Evolutionary conservation across 2,797 vertebrate species (phyloP).

Genomic region (Danio jaintianensis): DNA sequence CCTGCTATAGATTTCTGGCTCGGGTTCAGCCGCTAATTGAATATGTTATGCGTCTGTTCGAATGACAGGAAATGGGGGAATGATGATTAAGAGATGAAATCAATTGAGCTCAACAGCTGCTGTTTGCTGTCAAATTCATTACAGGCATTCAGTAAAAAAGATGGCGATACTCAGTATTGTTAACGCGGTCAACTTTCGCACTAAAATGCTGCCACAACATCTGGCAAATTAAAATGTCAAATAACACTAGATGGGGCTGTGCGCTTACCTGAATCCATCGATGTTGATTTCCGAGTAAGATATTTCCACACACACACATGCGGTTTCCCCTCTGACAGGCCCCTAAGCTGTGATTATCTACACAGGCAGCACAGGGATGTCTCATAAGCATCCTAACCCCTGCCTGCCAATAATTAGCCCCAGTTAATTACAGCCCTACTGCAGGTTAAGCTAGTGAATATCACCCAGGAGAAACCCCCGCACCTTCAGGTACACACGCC

Average conservation of each 20-base stretch:
- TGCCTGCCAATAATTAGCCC: conserved; percentile 90
- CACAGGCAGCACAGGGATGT: conserved; percentile 79
- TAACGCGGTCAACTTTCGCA: conserved; percentile 1
- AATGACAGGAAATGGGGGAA: conserved; percentile 35
- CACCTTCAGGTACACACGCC: conserved; percentile 70
- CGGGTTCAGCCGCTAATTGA: conserved; percentile 54
- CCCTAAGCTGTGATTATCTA: conserved; percentile 88
- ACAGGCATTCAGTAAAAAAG: conserved; percentile 1
- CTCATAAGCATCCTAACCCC: conserved; percentile 76
- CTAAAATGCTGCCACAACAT: conserved; percentile 1
- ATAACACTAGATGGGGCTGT: conserved; percentile 15
- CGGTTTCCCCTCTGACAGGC: conserved; percentile 62
- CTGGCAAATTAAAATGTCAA: not conserved
- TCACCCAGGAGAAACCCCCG: conserved; percentile 74
- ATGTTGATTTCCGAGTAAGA: not conserved
- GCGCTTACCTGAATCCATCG: conserved; percentile 7
- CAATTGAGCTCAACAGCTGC: conserved; percentile 46
- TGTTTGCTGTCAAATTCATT: conserved; percentile 45
- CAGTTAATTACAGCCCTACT: conserved; percentile 97
- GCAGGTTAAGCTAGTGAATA: conserved; percentile 84
- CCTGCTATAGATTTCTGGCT: conserved; percentile 49
- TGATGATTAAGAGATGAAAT: conserved; percentile 44
- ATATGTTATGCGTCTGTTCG: conserved; percentile 48
- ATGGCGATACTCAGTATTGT: not conserved
- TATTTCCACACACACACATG: conserved; percentile 20